A percentile compares a stretch with the other conserved stretches of the same genome.
Evolutionary conservation across 2,113 vertebrate genomes (phyloP).

Genomic region (Sus scrofa): DNA sequence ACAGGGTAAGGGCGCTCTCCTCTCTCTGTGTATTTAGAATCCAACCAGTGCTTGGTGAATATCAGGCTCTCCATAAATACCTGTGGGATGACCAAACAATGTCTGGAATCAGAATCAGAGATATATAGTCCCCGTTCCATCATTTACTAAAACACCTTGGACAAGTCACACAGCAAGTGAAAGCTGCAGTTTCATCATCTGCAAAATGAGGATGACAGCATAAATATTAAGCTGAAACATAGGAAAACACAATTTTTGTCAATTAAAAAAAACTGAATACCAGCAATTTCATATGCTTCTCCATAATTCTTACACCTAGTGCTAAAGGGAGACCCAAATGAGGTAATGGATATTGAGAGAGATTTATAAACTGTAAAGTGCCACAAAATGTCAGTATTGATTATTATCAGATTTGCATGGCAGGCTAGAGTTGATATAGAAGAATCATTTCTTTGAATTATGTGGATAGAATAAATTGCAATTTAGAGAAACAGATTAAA

Average conservation of each 20-base stretch:
- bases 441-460: not conserved
- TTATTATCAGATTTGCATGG: not conserved
- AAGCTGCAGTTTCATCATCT: not conserved
- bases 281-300: not conserved
- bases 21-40: too few relatives aligned
- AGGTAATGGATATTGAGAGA: not conserved
- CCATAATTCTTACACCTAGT: not conserved
- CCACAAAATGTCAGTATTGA: not conserved
- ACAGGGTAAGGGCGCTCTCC: accelerated
- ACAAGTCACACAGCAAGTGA: not conserved
- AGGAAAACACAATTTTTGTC: not conserved
- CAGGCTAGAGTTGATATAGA: not conserved
- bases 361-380: not conserved
- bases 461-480: not conserved
- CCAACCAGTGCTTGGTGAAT: not conserved
- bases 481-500: not conserved
- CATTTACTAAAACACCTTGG: not conserved
- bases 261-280: not conserved
- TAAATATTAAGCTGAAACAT: not conserved
- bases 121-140: not conserved
- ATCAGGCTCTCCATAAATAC: not conserved
- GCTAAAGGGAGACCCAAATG: not conserved
- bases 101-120: not conserved
- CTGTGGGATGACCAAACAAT: too few relatives aligned
- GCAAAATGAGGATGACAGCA: not conserved